Base-by-base conservation (phyloP, 2,888 invertebrate genomes). In the Laothoe populi region DNA sequence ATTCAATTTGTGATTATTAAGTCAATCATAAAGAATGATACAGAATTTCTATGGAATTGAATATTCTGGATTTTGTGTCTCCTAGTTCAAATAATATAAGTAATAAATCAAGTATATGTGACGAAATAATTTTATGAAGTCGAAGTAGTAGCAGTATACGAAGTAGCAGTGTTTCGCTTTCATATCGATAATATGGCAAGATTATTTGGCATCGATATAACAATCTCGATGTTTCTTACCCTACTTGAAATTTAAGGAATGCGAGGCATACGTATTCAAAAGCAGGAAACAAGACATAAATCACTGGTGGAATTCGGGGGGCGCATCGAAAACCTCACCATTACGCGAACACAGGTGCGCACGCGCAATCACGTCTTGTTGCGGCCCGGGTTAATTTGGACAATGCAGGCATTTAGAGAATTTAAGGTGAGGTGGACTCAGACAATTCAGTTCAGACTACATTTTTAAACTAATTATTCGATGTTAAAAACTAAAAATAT, bases 341-440 rank as follows among this genome's bases (percentile, higher is more conserved):
- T 74, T 76, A 75, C 69, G 59, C 68, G 66, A 66, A 64, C 64
- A 70, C 71, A 75, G 75, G 71, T 73, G 75, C 68, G 62, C 64
- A 61, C 21, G 64, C 65, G 68, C 65, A 63, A 63, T 57, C 63
- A 66, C 59, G 48, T 57, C 44, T 11, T 40, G 42, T 42, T 44
- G 19, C 40, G 24, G 53, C 16, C 8, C 2, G 40, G 40, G 24
- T 31, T 42, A 38, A 44, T 61, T 61, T 38, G 31, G 40, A 42
- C 23, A 11, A n/a, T 26, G 42, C 26, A 10, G 35, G 10, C 48
- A 48, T 48, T 45, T 46, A 13, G 11, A 19, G 31, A 53, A 53
- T 53, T 53, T 19, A n/a, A n/a, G n/a, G n/a, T n/a, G n/a, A n/a
- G 4, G 31, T 35, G 31, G 53, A 53, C 46, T 45, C 46, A 46